Percentiles rank a stretch among this genome's conserved stretches.
phyloP scores from a whole-genome alignment of 2,888 invertebrate genomes.

The Amiota mariae region DNA sequence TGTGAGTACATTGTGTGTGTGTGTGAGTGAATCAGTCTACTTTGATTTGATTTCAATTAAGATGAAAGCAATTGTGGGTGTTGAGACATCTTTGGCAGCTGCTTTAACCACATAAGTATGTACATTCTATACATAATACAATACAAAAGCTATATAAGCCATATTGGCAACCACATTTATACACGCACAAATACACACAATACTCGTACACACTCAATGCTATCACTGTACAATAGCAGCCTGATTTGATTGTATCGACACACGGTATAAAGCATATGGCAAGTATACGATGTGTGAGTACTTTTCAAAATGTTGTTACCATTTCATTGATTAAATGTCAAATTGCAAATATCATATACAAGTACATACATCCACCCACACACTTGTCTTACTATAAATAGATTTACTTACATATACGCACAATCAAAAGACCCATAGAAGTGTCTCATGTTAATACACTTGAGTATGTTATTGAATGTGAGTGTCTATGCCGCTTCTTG shows the following conservation, averaged over 20 bases:
- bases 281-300: conserved; percentile 31
- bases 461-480: conserved; percentile 10
- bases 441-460: conserved; percentile 32
- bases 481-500: too few species aligned
- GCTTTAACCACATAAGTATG: not conserved
- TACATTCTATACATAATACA: conserved; percentile 21
- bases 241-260: too few species aligned
- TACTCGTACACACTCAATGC: too few species aligned
- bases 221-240: too few species aligned
- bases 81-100: not conserved
- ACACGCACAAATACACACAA: not conserved
- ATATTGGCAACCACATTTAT: conserved; percentile 20
- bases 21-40: conserved; percentile 53
- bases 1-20: conserved; percentile 33
- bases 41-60: conserved; percentile 67
- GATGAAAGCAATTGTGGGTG: conserved; percentile 50
- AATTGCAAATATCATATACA: conserved; percentile 53
- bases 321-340: conserved; percentile 59
- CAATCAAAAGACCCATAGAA: conserved; percentile 28
- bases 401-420: conserved; percentile 42
- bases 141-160: not conserved
- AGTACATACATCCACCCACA: conserved; percentile 42
- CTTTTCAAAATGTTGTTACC: not conserved
- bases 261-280: too few species aligned
- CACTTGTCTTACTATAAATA: conserved; percentile 37